Percentiles rank a stretch among this genome's conserved stretches.
These are phyloP conservation scores for Elysia chlorotica DNA, from an alignment of 1,140 invertebrate species.

Conservation along the genomic window DNA sequence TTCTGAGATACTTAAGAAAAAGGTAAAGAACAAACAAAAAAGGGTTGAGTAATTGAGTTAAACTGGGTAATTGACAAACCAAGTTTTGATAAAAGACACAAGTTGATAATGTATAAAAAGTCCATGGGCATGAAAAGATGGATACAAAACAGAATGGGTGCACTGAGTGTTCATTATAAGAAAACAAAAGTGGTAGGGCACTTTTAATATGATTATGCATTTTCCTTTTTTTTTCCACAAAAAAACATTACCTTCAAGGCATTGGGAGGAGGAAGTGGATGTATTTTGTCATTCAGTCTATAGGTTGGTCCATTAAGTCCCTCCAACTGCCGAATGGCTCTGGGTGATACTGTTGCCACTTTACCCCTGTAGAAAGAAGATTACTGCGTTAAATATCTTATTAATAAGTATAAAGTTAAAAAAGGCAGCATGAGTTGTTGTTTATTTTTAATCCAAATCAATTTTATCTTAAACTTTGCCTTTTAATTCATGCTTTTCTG, in stretches of 20 bases:
- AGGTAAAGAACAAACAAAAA: background rate
- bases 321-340: slow-evolving; percentile 36
- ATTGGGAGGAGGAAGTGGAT: slow-evolving; percentile 50
- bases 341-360: slow-evolving; percentile 27
- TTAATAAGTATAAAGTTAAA: background rate
- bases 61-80: background rate
- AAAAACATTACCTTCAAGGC: slow-evolving; percentile 43
- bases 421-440: background rate
- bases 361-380: slow-evolving; percentile 18
- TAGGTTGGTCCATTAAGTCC: slow-evolving; percentile 50
- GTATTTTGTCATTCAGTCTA: slow-evolving; percentile 38
- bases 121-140: background rate
- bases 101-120: background rate
- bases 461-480: background rate
- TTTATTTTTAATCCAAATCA: background rate
- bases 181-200: no score
- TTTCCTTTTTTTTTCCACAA: background rate
- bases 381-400: background rate
- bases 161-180: background rate
- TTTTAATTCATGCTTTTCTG: no score
- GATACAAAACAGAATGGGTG: background rate
- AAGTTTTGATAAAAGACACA: background rate
- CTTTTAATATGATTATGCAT: no score
- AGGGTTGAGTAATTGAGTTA: background rate
- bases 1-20: background rate